Conservation (phyloP, 1,140 invertebrate genomes). For the Drosophila equinoxialis region DNA sequence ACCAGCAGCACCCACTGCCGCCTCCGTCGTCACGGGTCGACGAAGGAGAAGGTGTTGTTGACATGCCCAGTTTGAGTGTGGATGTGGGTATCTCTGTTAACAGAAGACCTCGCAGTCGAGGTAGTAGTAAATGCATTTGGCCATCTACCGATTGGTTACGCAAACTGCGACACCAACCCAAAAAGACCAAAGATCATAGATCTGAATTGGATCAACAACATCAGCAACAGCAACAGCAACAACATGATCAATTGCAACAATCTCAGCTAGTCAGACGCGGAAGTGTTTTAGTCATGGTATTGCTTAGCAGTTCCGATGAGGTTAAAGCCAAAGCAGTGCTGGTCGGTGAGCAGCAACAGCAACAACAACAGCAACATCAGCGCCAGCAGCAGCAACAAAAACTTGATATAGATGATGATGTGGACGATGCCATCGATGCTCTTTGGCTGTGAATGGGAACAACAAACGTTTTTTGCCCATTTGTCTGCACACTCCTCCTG, state of each 20-base stretch:
- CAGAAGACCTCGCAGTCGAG: conserved; percentile 50
- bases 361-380: conserved; percentile 23
- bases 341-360: conserved; percentile 53
- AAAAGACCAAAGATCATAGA: not conserved
- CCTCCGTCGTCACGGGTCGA: conserved; percentile 7
- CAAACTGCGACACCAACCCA: conserved; percentile 43
- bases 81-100: not conserved
- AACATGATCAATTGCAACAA: not conserved
- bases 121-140: conserved; percentile 68
- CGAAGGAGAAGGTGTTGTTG: not conserved
- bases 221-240: conserved; percentile 23
- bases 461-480: not conserved
- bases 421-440: conserved; percentile 70
- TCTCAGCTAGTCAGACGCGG: conserved; percentile 33
- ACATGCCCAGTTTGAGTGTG: not conserved
- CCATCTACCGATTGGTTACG: conserved; percentile 64
- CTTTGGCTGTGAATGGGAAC: conserved; percentile 57
- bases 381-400: conserved; percentile 32
- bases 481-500: not conserved
- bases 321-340: conserved; percentile 70
- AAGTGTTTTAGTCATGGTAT: conserved; percentile 67
- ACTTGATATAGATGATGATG: conserved; percentile 38
- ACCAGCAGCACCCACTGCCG: conserved; percentile 15
- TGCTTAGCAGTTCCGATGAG: conserved; percentile 60
- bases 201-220: conserved; percentile 18